phyloP scores from a whole-genome alignment of 2,113 vertebrate genomes.

The Ptilorrhoa leucosticta region DNA sequence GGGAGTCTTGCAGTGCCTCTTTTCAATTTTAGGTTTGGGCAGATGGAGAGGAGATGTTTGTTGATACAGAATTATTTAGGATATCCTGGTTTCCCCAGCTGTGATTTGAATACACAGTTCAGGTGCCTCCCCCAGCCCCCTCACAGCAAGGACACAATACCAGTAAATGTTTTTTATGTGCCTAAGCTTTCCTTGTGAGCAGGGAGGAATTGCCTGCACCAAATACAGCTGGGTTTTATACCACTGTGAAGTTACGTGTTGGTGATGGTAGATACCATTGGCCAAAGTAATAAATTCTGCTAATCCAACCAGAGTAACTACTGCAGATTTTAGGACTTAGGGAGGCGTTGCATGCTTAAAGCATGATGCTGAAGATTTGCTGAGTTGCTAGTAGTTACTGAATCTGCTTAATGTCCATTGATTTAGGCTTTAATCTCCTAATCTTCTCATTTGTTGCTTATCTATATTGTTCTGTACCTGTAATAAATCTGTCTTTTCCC shows the following conservation, averaged over 20 bases:
- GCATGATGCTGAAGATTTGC: neutral
- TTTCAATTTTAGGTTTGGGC: neutral
- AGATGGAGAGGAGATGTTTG: neutral
- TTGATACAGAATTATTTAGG: rapidly evolving
- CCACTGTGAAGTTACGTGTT: rapidly evolving
- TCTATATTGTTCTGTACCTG: neutral
- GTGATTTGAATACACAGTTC: rapidly evolving
- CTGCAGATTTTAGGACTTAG: neutral
- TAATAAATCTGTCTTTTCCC: neutral
- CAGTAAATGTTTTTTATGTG: neutral
- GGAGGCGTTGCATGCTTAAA: neutral
- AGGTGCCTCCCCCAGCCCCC: too few species aligned
- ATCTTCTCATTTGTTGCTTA: neutral
- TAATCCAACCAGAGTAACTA: neutral
- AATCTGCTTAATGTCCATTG: neutral
- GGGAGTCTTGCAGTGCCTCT: neutral
- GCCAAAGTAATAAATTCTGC: neutral
- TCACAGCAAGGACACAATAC: neutral
- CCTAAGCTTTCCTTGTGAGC: neutral
- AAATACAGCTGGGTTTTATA: neutral
- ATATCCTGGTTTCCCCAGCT: neutral
- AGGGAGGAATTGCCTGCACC: neutral
- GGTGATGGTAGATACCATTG: neutral
- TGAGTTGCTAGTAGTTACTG: neutral
- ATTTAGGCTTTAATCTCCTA: neutral